phyloP scores from a whole-genome alignment of 2,113 vertebrate genomes.

The Hepsetus odoe region DNA sequence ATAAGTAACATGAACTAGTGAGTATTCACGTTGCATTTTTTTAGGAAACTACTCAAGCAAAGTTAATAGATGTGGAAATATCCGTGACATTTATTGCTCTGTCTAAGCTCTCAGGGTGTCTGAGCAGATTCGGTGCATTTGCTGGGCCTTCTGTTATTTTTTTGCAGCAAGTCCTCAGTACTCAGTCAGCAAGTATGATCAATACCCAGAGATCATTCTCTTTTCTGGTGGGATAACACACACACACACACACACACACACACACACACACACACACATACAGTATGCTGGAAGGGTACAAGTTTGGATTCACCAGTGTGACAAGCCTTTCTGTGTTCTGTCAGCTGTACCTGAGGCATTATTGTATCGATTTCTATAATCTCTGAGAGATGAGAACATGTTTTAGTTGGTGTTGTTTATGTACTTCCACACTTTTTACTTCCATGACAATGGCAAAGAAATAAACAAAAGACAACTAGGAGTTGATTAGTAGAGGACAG shows the following conservation, averaged over 20 bases:
- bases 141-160: background rate
- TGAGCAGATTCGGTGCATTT: background rate
- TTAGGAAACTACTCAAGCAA: no score
- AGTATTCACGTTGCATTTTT: no score
- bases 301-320: background rate
- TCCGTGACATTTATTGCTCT: background rate
- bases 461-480: no score
- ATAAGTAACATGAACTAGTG: no score
- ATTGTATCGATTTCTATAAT: background rate
- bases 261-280: background rate
- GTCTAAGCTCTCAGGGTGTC: background rate
- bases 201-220: background rate
- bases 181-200: background rate
- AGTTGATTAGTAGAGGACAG: no score
- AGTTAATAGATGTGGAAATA: background rate
- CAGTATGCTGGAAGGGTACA: background rate
- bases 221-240: background rate
- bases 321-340: background rate
- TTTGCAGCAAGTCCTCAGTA: background rate
- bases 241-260: slow-evolving; percentile 1
- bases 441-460: no score
- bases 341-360: background rate
- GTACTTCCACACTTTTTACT: background rate
- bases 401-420: no score
- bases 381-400: no score